Percentiles rank a stretch among this genome's conserved stretches.
Conservation (phyloP, 2,797 vertebrate species). For the Coreius guichenoti region DNA sequence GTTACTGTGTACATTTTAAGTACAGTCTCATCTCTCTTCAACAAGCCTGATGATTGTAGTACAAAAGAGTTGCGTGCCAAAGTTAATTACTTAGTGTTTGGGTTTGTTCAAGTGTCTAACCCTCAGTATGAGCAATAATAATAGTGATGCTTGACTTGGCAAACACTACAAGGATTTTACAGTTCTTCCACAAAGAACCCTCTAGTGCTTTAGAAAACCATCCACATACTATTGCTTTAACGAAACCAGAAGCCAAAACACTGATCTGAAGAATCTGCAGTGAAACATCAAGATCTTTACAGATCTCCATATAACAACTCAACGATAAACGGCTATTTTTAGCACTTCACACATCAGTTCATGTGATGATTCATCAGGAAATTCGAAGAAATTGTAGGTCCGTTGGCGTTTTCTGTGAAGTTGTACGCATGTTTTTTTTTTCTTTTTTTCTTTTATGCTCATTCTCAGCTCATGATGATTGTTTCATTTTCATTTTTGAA, state of each 20-base stretch:
- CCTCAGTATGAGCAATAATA: not conserved
- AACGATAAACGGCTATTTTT: too few species aligned
- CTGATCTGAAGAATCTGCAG: not conserved
- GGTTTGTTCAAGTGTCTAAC: conserved; percentile 3
- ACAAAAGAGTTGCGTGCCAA: not conserved
- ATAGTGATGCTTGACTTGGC: conserved; percentile 17
- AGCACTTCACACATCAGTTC: not conserved
- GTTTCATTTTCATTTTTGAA: not conserved
- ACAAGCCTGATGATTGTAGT: not conserved
- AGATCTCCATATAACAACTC: not conserved
- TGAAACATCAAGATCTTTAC: not conserved
- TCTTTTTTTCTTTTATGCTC: not conserved
- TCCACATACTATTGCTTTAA: not conserved
- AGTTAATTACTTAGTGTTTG: conserved; percentile 2
- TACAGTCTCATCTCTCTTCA: not conserved
- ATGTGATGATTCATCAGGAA: conserved; percentile 10
- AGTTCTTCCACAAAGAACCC: not conserved
- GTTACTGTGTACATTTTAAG: not conserved
- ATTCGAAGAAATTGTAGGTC: not conserved
- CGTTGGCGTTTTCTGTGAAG: not conserved
- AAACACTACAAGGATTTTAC: conserved; percentile 1
- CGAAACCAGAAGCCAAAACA: not conserved
- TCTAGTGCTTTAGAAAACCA: not conserved
- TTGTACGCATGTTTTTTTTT: not conserved
- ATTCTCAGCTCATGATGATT: not conserved